Evolutionary conservation across 2,113 vertebrate species (phyloP).

Genomic region (Hemibagrus wyckioides): DNA sequence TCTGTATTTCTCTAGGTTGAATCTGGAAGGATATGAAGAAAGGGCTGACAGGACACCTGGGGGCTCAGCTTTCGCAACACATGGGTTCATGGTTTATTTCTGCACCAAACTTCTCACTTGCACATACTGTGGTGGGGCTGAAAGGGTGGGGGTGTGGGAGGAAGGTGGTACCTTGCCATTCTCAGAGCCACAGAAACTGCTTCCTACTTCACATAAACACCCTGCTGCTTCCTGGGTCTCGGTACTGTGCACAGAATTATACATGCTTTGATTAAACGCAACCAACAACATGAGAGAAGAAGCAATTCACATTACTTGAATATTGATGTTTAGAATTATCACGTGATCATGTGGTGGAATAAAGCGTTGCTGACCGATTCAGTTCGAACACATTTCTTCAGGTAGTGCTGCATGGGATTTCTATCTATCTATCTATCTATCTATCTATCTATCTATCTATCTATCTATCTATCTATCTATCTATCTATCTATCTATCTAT

Average conservation of each 20-base stretch:
- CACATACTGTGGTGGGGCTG: not conserved
- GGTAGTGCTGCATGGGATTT: too few relatives aligned
- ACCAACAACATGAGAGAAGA: not conserved
- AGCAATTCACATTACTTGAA: not conserved
- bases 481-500: not conserved
- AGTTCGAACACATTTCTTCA: not conserved
- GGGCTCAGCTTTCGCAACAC: constrained; percentile 20
- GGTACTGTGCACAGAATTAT: not conserved
- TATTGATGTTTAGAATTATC: not conserved
- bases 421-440: not conserved
- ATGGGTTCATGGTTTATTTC: constrained; percentile 16
- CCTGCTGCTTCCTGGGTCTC: not conserved
- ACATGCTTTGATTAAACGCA: not conserved
- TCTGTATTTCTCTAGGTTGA: constrained; percentile 21
- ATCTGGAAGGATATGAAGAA: constrained; percentile 21
- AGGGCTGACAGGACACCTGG: constrained; percentile 25
- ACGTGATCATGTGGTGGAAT: not conserved
- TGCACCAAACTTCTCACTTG: constrained; percentile 30
- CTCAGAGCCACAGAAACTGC: constrained; percentile 5
- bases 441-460: not conserved
- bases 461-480: not conserved
- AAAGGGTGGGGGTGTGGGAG: not conserved
- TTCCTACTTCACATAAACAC: not conserved
- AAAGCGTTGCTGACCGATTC: not conserved
- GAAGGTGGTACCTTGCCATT: constrained; percentile 22